phyloP scores from a whole-genome alignment of 92 coral and sea anemone species.

The Zoanthus sociatus region DNA sequence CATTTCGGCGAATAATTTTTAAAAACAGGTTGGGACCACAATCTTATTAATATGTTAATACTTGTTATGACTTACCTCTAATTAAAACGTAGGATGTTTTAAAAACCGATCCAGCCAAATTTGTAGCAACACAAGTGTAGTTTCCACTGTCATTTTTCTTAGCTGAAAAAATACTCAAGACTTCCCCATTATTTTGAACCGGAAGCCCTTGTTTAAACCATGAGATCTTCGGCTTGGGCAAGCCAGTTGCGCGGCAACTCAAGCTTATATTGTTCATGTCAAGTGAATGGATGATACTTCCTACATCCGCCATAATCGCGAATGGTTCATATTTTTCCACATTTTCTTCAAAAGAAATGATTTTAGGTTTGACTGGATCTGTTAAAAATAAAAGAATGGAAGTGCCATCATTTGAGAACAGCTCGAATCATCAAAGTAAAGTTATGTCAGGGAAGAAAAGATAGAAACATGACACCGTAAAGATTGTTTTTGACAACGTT shows the following conservation, averaged over 20 bases:
- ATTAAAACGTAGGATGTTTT: conserved; percentile 65
- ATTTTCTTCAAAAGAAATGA: conserved; percentile 37
- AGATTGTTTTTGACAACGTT: too few species aligned
- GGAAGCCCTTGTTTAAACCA: conserved; percentile 80
- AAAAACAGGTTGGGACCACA: too few species aligned
- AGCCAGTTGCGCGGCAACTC: conserved; percentile 78
- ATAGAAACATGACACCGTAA: too few species aligned
- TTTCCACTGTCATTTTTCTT: conserved; percentile 59
- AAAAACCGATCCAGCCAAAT: conserved; percentile 66
- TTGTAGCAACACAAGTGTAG: conserved; percentile 84
- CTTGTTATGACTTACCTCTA: conserved; percentile 57
- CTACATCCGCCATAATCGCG: conserved; percentile 65
- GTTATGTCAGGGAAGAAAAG: too few species aligned
- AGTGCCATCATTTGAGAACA: background rate
- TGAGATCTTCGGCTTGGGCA: conserved; percentile 76
- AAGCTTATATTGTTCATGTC: conserved; percentile 71
- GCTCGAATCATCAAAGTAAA: background rate
- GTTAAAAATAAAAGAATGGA: background rate
- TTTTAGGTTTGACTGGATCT: conserved; percentile 62
- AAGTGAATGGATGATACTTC: conserved; percentile 71
- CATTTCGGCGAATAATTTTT: too few species aligned
- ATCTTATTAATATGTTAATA: too few species aligned
- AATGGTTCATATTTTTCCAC: conserved; percentile 56
- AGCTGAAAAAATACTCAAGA: conserved; percentile 55
- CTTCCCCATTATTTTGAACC: conserved; percentile 45